These are phyloP conservation scores for Seriola dumerili DNA, from an alignment of 2,113 vertebrate species.

Conservation along the genomic window DNA sequence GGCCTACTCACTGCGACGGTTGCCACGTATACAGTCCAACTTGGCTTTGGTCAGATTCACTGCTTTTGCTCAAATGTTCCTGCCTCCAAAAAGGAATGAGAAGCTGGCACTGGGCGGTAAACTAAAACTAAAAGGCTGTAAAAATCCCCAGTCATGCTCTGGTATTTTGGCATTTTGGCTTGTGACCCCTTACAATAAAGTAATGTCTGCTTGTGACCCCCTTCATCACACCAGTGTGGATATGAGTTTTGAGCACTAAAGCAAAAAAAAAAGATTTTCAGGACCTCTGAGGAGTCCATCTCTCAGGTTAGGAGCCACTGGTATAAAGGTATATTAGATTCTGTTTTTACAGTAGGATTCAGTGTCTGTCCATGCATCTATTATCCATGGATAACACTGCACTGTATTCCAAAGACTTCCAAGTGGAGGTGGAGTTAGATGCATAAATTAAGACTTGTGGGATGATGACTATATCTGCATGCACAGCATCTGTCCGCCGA, in stretches of 20 bases:
- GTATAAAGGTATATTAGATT: background rate
- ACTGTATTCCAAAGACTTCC: conserved; percentile 29
- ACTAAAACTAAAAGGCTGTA: background rate
- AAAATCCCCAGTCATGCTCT: background rate
- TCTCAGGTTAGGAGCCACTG: background rate
- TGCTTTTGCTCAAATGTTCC: background rate
- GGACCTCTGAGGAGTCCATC: too few relatives aligned
- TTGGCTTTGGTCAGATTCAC: background rate
- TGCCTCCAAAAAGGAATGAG: background rate
- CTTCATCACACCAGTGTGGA: background rate
- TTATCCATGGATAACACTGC: conserved; percentile 20
- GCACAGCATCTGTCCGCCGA: conserved; percentile 52
- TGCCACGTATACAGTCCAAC: background rate
- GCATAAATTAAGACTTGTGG: conserved; percentile 60
- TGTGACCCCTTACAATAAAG: background rate
- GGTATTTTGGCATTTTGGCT: background rate
- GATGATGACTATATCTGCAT: conserved; percentile 52
- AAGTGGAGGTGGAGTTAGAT: conserved; percentile 31
- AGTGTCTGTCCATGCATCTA: conserved; percentile 16
- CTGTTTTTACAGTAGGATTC: background rate
- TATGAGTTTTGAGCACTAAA: background rate
- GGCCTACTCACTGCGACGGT: background rate
- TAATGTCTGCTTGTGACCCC: too few relatives aligned
- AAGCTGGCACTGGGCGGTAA: background rate
- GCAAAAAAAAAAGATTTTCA: background rate